Evolutionary conservation across 2,888 invertebrate genomes (phyloP).

Genomic region (Lasioglossum zephyrum): DNA sequence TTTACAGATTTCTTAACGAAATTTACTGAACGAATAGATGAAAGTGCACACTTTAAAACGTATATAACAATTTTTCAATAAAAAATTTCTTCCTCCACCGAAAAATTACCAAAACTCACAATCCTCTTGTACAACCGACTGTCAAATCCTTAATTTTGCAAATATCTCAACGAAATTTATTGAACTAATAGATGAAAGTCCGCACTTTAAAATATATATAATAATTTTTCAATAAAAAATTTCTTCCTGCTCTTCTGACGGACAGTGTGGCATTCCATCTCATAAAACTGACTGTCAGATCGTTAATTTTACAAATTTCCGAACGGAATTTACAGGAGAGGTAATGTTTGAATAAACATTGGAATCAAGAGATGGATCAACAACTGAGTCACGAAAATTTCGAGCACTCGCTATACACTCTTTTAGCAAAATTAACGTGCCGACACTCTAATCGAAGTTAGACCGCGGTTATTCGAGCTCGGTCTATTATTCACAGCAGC

Average conservation of each 20-base stretch:
- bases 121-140: too few relatives aligned
- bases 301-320: background rate
- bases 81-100: rapidly evolving
- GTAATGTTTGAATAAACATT: background rate
- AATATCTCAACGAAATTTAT: too few relatives aligned
- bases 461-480: background rate
- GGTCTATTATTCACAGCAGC: background rate
- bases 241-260: too few relatives aligned
- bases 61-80: background rate
- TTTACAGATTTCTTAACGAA: too few relatives aligned
- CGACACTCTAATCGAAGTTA: background rate
- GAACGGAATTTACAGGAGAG: background rate
- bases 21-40: too few relatives aligned
- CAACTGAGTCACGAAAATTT: background rate
- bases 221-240: too few relatives aligned
- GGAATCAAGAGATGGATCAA: background rate
- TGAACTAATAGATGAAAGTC: too few relatives aligned
- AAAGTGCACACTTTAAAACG: background rate
- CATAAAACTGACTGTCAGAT: too few relatives aligned
- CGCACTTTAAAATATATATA: too few relatives aligned
- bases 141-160: too few relatives aligned
- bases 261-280: too few relatives aligned
- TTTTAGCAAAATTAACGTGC: background rate
- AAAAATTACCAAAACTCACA: background rate
- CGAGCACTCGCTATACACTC: background rate